These are phyloP conservation scores for Arnoldichthys spilopterus DNA, from an alignment of 2,797 vertebrate genomes.

Conservation along the genomic window DNA sequence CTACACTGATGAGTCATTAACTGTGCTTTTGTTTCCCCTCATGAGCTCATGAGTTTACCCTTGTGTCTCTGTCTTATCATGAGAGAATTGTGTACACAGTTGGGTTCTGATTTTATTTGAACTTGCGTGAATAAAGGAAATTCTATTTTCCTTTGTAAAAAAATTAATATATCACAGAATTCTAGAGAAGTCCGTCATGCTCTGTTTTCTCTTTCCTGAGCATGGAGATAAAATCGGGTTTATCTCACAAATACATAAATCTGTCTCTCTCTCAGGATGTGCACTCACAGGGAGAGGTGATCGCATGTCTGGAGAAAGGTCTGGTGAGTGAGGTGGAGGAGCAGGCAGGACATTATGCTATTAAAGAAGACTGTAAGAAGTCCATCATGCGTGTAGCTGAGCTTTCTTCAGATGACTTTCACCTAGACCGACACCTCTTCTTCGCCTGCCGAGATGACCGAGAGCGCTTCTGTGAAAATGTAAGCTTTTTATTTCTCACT, in stretches of 20 bases:
- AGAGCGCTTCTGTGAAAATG: constrained; percentile 93
- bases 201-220: not conserved
- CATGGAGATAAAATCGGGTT: not conserved
- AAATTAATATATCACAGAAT: not conserved
- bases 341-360: constrained; percentile 68
- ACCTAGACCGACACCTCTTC: constrained; percentile 94
- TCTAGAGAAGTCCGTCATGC: not conserved
- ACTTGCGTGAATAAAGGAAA: not conserved
- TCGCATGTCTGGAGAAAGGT: constrained; percentile 93
- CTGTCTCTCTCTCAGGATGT: constrained; percentile 78
- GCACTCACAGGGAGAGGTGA: constrained; percentile 96
- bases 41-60: not conserved
- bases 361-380: constrained; percentile 92
- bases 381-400: constrained; percentile 94
- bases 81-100: not conserved
- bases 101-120: not conserved
- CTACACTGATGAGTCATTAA: not conserved
- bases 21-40: not conserved
- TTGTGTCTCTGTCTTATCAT: not conserved
- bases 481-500: constrained; percentile 66
- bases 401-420: constrained; percentile 95
- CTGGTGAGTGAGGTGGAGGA: constrained; percentile 90
- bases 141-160: not conserved
- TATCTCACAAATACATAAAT: not conserved
- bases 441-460: constrained; percentile 94